A percentile compares a stretch with the other conserved stretches of the same genome.
Conservation (phyloP, 1,140 invertebrate genomes). For the Micrasema minimum region DNA sequence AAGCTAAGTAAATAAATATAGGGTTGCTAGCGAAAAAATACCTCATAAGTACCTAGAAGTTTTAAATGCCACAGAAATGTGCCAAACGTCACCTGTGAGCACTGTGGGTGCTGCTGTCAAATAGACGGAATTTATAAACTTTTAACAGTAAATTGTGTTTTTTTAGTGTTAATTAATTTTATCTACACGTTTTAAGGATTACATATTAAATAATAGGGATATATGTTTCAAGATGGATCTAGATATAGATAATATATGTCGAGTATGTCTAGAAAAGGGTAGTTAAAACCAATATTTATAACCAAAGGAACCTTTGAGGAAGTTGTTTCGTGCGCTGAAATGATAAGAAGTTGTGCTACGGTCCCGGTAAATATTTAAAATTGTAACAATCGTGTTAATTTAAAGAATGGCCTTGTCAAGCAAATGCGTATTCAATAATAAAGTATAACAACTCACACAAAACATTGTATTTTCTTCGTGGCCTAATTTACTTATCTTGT, state of each 20-base stretch:
- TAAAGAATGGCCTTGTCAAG: too few species aligned
- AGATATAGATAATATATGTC: conserved; percentile 14
- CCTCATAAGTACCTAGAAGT: too few species aligned
- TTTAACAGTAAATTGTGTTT: conserved; percentile 19
- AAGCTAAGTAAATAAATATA: not conserved
- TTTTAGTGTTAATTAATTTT: too few species aligned
- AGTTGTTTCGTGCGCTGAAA: conserved; percentile 26
- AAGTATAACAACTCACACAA: too few species aligned
- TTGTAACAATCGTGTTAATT: too few species aligned
- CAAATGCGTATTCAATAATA: too few species aligned
- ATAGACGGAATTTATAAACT: not conserved
- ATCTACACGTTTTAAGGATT: too few species aligned
- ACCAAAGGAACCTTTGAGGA: conserved; percentile 25
- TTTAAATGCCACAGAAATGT: not conserved
- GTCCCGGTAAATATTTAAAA: conserved; percentile 23
- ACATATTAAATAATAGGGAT: too few species aligned
- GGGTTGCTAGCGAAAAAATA: not conserved
- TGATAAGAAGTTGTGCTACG: conserved; percentile 27
- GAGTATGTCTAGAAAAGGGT: conserved; percentile 21
- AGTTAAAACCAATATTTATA: conserved; percentile 27
- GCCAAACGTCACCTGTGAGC: conserved; percentile 4
- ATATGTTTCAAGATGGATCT: conserved; percentile 7
- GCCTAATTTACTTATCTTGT: too few species aligned
- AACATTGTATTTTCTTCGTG: too few species aligned
- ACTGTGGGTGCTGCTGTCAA: not conserved